Evolutionary conservation across 1,140 invertebrate species (phyloP), one percentile per base, ranked within the genome.

Genomic region (Temnothorax longispinosus): DNA sequence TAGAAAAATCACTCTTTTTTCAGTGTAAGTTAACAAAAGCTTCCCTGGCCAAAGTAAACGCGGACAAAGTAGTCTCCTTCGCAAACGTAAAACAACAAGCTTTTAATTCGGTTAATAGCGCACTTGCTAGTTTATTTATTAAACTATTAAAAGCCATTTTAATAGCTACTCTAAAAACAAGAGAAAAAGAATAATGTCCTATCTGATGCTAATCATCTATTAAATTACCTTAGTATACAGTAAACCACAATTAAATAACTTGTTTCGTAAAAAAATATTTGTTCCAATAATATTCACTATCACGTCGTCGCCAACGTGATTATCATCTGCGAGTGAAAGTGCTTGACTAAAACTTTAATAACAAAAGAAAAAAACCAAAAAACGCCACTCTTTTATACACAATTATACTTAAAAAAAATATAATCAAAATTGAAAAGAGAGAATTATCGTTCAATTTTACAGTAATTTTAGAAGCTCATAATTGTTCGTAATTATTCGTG

Each of bases 1-100:
- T 5, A 18, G 50, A 44, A 82, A 47, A 58, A 82, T 6, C 13
- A 18, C 47, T 80, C 8, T 18, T 54, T 47, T 72, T 80, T 72
- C 58, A 38, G 5, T 27, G 65, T 38, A n/a, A 72, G 21, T 32
- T 81, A 71, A 60, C 65, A 82, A 35, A 72, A 54, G 52, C 27
- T 72, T 72, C 18, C 60, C 15, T 15, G 15, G 10, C 21, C 35
- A 52, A 67, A 67, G n/a, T 27, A 32, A 81, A 44, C 35, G 47
- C 15, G 21, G 21, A 21, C 50, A 71, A 52, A 69, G 18, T 71
- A 67, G 6, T 82, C 65, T 47, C 15, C 32, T 41, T 81, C 27
- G 27, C 18, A 47, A 72, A 82, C 38, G 52, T n/a, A 18, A 58
- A 72, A 60, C 21, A 27, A 52, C 6, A 35, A 21, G 67, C 65